Conservation (phyloP, 2,113 vertebrate genomes). For the Hyaena hyaena region DNA sequence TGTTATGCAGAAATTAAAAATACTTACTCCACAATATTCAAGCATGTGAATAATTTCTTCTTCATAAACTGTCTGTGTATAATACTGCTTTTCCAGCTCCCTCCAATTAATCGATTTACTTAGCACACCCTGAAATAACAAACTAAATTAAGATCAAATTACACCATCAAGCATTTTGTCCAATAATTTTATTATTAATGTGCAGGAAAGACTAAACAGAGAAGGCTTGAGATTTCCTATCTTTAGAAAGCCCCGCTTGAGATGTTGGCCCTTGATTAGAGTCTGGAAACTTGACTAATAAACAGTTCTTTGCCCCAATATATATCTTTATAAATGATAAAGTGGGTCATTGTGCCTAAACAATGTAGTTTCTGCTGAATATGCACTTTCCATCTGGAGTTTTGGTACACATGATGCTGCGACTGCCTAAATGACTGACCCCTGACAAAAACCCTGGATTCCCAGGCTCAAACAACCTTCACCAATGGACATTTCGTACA, state of each 20-base stretch:
- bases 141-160: conserved; percentile 39
- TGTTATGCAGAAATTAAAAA: conserved; percentile 48
- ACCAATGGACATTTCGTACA: background rate
- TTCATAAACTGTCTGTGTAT: conserved; percentile 94
- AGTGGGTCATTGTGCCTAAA: background rate
- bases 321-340: background rate
- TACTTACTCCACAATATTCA: conserved; percentile 97
- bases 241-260: background rate
- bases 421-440: background rate
- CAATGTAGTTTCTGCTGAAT: background rate
- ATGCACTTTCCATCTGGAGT: background rate
- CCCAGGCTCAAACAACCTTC: background rate
- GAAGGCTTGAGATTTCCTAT: background rate
- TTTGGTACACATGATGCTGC: background rate
- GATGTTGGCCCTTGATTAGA: background rate
- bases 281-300: background rate
- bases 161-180: background rate
- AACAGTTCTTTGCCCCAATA: background rate
- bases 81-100: conserved; percentile 97
- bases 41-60: conserved; percentile 96
- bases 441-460: background rate
- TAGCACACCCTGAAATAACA: conserved; percentile 92
- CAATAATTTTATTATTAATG: background rate
- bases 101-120: conserved; percentile 98
- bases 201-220: conserved; percentile 25